phyloP scores from a whole-genome alignment of 2,888 invertebrate species.

The Brachynemurus nebulosus region DNA sequence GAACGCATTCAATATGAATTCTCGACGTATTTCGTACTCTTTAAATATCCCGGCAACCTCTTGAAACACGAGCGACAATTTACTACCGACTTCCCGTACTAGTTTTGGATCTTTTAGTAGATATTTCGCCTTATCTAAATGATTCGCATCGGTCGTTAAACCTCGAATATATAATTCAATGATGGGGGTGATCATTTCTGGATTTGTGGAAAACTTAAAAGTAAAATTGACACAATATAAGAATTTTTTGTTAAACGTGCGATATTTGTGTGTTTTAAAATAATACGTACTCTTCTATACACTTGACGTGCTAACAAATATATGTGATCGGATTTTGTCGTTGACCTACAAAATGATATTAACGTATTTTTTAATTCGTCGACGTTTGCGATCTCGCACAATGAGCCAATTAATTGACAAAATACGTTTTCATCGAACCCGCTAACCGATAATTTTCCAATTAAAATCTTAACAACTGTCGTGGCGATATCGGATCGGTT shows the following conservation, averaged over 20 bases:
- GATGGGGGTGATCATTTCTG: conserved; percentile 45
- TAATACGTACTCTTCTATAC: background rate
- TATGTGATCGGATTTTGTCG: background rate
- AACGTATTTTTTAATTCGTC: background rate
- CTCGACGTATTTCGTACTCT: conserved; percentile 45
- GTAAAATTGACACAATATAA: conserved; percentile 13
- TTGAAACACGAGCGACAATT: conserved; percentile 46
- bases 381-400: background rate
- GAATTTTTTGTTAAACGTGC: conserved; percentile 1
- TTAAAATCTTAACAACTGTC: conserved; percentile 39
- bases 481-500: conserved; percentile 39
- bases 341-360: background rate
- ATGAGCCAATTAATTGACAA: background rate
- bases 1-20: conserved; percentile 63
- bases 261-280: background rate
- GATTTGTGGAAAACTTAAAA: conserved; percentile 32
- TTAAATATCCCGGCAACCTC: conserved; percentile 46
- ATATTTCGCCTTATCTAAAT: conserved; percentile 49
- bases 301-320: background rate
- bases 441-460: conserved; percentile 39
- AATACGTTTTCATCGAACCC: conserved; percentile 29
- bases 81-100: conserved; percentile 40
- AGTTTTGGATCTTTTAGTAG: conserved; percentile 37
- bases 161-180: conserved; percentile 62
- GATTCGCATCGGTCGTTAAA: conserved; percentile 62